Evolutionary conservation across 2,113 vertebrate genomes (phyloP).

Genomic region (Callospermophilus lateralis): DNA sequence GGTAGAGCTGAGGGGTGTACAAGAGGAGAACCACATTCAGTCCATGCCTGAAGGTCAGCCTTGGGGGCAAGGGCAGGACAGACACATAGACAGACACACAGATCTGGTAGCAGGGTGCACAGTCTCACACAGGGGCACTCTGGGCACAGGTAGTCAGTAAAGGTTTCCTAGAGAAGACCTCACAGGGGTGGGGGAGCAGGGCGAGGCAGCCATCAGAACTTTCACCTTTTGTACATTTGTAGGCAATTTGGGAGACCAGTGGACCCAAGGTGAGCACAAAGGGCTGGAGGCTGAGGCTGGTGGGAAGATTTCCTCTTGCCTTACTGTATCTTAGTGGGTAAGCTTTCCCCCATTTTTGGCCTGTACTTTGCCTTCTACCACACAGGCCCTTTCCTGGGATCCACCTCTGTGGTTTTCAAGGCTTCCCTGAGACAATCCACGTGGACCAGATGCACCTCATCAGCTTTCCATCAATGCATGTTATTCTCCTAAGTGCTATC

Average conservation of each 20-base stretch:
- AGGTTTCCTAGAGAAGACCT: constrained; percentile 71
- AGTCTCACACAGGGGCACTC: constrained; percentile 69
- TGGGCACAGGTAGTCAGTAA: constrained; percentile 67
- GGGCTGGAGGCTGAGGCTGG: neutral
- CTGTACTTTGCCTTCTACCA: constrained; percentile 57
- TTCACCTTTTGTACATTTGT: constrained; percentile 65
- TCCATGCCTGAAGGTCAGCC: constrained; percentile 69
- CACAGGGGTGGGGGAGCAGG: constrained; percentile 37
- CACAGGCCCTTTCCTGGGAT: constrained; percentile 64
- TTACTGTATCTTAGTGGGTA: neutral
- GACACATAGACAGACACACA: constrained; percentile 48
- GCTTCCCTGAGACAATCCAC: constrained; percentile 81
- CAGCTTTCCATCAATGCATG: constrained; percentile 54
- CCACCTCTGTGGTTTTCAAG: constrained; percentile 72
- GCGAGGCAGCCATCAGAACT: constrained; percentile 70
- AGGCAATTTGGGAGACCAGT: constrained; percentile 56
- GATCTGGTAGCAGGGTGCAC: constrained; percentile 65
- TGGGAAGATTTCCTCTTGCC: neutral
- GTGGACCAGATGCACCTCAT: constrained; percentile 66
- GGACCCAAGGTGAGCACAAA: constrained; percentile 1
- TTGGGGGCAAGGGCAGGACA: constrained; percentile 13
- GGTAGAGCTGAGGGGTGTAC: constrained; percentile 49
- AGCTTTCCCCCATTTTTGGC: neutral
- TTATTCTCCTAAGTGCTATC: constrained; percentile 78
- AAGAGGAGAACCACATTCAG: constrained; percentile 71